Conservation (phyloP, 2,888 invertebrate species). For the Eledone cirrhosa region DNA sequence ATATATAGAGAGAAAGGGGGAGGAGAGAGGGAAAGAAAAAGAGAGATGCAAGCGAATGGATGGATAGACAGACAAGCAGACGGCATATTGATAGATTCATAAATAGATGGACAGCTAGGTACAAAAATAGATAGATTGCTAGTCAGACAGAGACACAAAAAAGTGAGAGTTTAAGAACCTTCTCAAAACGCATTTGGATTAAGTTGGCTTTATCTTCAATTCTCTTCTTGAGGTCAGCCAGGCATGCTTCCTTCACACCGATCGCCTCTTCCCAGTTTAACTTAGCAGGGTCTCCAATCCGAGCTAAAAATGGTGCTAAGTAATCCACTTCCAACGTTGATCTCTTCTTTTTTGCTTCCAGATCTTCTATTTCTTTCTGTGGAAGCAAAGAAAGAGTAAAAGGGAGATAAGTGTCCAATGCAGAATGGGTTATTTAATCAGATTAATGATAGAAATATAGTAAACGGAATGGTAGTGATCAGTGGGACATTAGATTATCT, state of each 20-base stretch:
- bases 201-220: slow-evolving; percentile 67
- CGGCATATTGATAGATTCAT: no score
- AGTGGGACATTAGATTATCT: no score
- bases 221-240: slow-evolving; percentile 65
- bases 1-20: no score
- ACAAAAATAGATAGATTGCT: no score
- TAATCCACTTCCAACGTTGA: slow-evolving; percentile 67
- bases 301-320: slow-evolving; percentile 66
- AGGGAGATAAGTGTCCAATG: background rate
- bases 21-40: no score
- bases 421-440: background rate
- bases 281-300: slow-evolving; percentile 63
- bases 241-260: slow-evolving; percentile 64
- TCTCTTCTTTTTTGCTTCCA: slow-evolving; percentile 63
- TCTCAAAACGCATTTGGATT: slow-evolving; percentile 67
- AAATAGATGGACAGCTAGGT: no score
- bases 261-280: slow-evolving; percentile 59
- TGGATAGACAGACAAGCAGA: no score
- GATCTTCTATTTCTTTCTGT: slow-evolving; percentile 56
- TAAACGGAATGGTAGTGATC: no score
- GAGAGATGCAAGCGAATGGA: no score
- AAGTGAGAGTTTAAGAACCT: slow-evolving; percentile 46
- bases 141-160: no score
- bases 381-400: background rate
- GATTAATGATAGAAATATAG: no score